phyloP scores from a whole-genome alignment of 2,797 vertebrate species.

The Esox masquinongy region DNA sequence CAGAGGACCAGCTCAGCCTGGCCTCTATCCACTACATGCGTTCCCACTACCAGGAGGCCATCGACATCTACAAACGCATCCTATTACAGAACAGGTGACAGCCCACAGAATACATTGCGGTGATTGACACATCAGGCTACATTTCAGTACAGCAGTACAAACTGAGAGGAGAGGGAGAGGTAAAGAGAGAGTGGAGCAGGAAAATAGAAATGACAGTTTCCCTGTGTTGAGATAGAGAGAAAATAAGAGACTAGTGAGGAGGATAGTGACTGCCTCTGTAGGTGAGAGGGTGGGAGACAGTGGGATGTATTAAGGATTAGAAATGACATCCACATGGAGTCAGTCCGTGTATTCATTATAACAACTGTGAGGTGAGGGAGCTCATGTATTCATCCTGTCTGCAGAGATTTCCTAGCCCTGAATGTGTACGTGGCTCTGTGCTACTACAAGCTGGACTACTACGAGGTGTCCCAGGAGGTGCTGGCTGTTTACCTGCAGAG shows the following conservation, averaged over 20 bases:
- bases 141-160: neutral
- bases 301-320: neutral
- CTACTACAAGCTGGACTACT: slow-evolving; percentile 98
- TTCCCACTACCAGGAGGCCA: slow-evolving; percentile 96
- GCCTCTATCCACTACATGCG: slow-evolving; percentile 99
- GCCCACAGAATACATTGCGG: neutral
- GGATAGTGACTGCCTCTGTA: slow-evolving; percentile 7
- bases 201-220: neutral
- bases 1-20: slow-evolving; percentile 95
- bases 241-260: neutral
- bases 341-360: neutral
- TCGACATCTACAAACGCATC: slow-evolving; percentile 97
- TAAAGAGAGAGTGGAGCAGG: neutral
- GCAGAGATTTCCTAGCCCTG: slow-evolving; percentile 92
- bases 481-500: slow-evolving; percentile 94
- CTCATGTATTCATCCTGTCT: slow-evolving; percentile 57
- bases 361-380: neutral
- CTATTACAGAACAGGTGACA: slow-evolving; percentile 88
- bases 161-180: neutral
- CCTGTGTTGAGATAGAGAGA: slow-evolving; percentile 15
- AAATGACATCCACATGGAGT: neutral
- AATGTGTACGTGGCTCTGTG: slow-evolving; percentile 97
- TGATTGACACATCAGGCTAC: neutral
- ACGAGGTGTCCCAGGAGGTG: slow-evolving; percentile 96
- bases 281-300: neutral